Conservation (phyloP, 2,888 invertebrate species). For the Drosophila basisetae region DNA sequence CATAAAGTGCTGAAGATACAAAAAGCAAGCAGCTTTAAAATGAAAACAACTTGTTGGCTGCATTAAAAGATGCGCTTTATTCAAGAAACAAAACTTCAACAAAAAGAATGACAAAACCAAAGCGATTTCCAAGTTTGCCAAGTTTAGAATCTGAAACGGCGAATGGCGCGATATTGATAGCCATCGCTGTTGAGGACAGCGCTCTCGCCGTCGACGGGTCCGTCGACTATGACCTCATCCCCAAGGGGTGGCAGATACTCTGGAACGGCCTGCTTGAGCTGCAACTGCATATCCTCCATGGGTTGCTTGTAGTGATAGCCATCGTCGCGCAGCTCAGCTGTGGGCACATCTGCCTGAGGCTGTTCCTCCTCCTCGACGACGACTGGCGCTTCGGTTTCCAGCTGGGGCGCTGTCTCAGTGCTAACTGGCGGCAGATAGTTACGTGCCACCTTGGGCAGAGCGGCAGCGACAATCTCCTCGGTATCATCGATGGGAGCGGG, state of each 20-base stretch:
- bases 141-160: conserved; percentile 70
- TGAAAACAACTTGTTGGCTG: not conserved
- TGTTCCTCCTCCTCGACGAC: conserved; percentile 19
- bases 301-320: conserved; percentile 82
- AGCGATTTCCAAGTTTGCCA: conserved; percentile 19
- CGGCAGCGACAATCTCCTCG: conserved; percentile 69
- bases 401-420: conserved; percentile 46
- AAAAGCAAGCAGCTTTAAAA: not conserved
- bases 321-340: conserved; percentile 67
- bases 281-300: conserved; percentile 51
- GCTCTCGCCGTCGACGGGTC: conserved; percentile 57
- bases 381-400: conserved; percentile 47
- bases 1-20: not conserved
- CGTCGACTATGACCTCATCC: conserved; percentile 60
- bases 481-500: conserved; percentile 56
- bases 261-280: conserved; percentile 49
- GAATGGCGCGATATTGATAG: conserved; percentile 79
- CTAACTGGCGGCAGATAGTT: conserved; percentile 73
- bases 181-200: conserved; percentile 74
- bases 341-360: conserved; percentile 64
- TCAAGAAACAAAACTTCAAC: conserved; percentile 37
- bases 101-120: conserved; percentile 23
- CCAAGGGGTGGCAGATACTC: conserved; percentile 70
- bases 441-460: conserved; percentile 55
- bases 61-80: conserved; percentile 29